Conservation (phyloP, 2,797 vertebrate genomes). For the Catharus ustulatus region DNA sequence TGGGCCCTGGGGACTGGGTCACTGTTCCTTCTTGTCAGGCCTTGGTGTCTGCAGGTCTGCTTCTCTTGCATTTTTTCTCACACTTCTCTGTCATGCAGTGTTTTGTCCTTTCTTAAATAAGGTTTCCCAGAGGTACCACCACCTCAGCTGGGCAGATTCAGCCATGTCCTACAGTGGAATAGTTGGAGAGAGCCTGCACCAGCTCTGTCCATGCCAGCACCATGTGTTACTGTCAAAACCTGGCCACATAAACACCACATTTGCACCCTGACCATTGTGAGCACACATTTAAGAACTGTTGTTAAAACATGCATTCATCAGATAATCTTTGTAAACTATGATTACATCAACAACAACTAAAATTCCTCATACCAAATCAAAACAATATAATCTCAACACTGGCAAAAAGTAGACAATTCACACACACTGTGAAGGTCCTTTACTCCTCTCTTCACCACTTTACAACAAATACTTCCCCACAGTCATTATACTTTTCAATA, state of each 20-base stretch:
- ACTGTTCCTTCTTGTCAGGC: background rate
- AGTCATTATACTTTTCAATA: background rate
- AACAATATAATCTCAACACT: background rate
- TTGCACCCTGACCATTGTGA: background rate
- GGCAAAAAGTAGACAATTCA: background rate
- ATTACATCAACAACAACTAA: background rate
- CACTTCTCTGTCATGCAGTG: background rate
- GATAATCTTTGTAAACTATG: background rate
- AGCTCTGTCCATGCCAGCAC: too few relatives aligned
- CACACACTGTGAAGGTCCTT: background rate
- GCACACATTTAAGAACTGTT: background rate
- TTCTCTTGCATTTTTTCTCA: background rate
- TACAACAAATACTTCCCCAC: background rate
- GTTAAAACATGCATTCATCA: background rate
- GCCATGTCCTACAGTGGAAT: rapidly evolving
- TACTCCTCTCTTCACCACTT: background rate
- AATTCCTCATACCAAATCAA: background rate
- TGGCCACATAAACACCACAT: background rate
- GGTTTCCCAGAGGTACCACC: rapidly evolving
- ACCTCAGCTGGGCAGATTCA: rapidly evolving
- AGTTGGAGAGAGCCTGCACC: rapidly evolving
- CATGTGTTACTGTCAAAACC: rapidly evolving
- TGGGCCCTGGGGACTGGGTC: rapidly evolving
- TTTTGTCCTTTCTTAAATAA: background rate
- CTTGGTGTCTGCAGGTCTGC: background rate